Conservation (phyloP, 2,888 invertebrate genomes). For the Polyommatus icarus region DNA sequence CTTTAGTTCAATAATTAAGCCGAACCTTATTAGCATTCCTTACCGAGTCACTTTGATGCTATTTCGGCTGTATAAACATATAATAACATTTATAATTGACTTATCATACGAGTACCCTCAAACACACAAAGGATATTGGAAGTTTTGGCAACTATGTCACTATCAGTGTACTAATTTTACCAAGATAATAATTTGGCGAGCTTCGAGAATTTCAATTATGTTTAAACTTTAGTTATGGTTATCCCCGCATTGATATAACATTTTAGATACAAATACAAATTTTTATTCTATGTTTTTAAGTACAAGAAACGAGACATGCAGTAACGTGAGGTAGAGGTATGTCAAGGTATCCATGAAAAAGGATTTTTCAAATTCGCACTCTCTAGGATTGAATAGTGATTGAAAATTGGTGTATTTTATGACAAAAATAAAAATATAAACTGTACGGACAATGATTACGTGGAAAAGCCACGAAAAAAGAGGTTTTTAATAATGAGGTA, state of each 20-base stretch:
- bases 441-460: too few relatives aligned
- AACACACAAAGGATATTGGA: conserved; percentile 70
- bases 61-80: conserved; percentile 18
- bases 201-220: neutral
- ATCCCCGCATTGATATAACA: neutral
- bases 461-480: too few relatives aligned
- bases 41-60: neutral
- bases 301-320: too few relatives aligned
- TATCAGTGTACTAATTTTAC: conserved; percentile 58
- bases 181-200: neutral
- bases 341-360: too few relatives aligned
- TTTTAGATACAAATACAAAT: neutral
- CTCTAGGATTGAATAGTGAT: too few relatives aligned
- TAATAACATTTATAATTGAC: conserved; percentile 32
- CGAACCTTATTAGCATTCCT: conserved; percentile 5
- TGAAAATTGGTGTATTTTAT: too few relatives aligned
- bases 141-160: conserved; percentile 74
- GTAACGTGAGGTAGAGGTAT: too few relatives aligned
- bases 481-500: too few relatives aligned
- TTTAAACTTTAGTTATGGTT: neutral
- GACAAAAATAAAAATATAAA: too few relatives aligned
- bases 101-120: conserved; percentile 52
- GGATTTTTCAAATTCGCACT: too few relatives aligned
- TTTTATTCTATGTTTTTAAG: too few relatives aligned
- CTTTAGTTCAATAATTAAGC: conserved; percentile 1